These are phyloP conservation scores for Triplophysa yarkandensis DNA, from an alignment of 2,797 vertebrate genomes.

Conservation along the genomic window DNA sequence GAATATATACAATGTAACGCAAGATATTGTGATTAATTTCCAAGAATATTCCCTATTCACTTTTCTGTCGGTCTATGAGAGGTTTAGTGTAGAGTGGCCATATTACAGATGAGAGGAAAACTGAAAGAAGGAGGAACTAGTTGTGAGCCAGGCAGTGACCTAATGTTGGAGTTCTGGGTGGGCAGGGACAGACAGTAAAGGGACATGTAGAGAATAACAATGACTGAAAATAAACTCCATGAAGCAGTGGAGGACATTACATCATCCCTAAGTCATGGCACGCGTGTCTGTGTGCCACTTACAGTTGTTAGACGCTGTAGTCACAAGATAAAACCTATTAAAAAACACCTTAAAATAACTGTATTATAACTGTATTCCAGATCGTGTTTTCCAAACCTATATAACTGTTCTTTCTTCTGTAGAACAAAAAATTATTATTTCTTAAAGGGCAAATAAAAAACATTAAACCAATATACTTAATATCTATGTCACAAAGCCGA, in stretches of 20 bases:
- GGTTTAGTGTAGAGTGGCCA: neutral
- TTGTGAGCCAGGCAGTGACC: neutral
- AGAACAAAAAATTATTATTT: too few relatives aligned
- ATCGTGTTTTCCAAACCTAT: too few relatives aligned
- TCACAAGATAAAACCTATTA: slow-evolving; percentile 1
- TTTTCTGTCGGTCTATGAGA: neutral
- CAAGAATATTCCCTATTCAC: neutral
- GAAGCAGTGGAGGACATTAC: slow-evolving; percentile 10
- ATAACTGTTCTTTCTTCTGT: too few relatives aligned
- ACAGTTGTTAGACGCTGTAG: neutral
- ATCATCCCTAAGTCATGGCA: neutral
- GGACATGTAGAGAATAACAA: neutral
- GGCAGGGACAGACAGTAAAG: neutral
- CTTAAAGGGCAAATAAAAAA: too few relatives aligned
- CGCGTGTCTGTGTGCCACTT: slow-evolving; percentile 2
- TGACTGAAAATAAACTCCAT: neutral
- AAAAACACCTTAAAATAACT: too few relatives aligned
- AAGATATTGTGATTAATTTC: neutral
- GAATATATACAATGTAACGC: neutral
- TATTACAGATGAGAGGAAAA: neutral
- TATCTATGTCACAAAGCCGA: too few relatives aligned
- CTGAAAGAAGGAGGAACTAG: slow-evolving; percentile 19
- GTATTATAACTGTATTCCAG: too few relatives aligned
- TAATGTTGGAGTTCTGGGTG: slow-evolving; percentile 1
- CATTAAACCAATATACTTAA: too few relatives aligned